A percentile compares a stretch with the other conserved stretches of the same genome.
Conservation (phyloP, 2,113 vertebrate genomes). For the Oceanodroma tethys region DNA sequence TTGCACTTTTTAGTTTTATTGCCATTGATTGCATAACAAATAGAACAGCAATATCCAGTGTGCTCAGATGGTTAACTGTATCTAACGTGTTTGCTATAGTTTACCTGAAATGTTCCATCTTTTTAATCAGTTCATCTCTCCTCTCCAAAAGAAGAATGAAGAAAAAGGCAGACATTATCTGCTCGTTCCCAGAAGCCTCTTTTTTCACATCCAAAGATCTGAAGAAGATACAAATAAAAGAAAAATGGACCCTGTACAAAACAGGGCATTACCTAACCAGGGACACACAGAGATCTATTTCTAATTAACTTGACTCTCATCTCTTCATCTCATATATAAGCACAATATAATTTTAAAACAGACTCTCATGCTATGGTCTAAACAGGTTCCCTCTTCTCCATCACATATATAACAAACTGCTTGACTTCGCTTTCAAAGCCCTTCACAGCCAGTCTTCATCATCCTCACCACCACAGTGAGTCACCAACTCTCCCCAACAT, state of each 20-base stretch:
- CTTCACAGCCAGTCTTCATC: neutral
- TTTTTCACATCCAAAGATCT: neutral
- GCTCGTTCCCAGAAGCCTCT: neutral
- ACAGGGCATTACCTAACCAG: neutral
- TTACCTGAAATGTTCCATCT: neutral
- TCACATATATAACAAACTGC: neutral
- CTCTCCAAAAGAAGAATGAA: neutral
- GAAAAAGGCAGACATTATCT: neutral
- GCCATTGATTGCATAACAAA: neutral
- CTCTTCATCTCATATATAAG: neutral
- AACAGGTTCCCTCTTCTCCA: neutral
- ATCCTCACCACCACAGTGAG: neutral
- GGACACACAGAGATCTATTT: neutral
- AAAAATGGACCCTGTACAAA: neutral
- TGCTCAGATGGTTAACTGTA: neutral
- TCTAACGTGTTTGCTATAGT: neutral
- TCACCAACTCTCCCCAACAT: neutral
- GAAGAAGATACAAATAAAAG: neutral
- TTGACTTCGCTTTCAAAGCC: neutral
- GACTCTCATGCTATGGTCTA: neutral
- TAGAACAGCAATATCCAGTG: neutral
- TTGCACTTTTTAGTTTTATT: neutral
- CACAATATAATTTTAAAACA: neutral
- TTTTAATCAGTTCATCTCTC: neutral
- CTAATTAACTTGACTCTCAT: neutral